Evolutionary conservation across 1,140 invertebrate species (phyloP).

Genomic region (Cotesia typhae): DNA sequence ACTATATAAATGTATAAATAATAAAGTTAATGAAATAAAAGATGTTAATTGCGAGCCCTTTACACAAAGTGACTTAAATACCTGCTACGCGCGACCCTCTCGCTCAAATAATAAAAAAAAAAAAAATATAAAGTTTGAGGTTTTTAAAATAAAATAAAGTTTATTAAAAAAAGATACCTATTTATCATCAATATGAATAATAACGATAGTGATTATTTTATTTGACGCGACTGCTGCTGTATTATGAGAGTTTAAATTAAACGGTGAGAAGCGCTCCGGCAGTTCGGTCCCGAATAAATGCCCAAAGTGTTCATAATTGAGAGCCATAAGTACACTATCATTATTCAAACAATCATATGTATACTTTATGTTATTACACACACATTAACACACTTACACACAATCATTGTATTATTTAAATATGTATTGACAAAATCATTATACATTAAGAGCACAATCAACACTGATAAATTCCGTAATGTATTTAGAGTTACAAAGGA

Average conservation of each 20-base stretch:
- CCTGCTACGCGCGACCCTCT: slow-evolving; percentile 47
- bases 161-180: background rate
- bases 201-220: background rate
- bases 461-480: slow-evolving; percentile 8
- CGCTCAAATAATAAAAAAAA: slow-evolving; percentile 2
- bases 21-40: slow-evolving; percentile 26
- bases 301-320: slow-evolving; percentile 63
- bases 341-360: slow-evolving; percentile 10
- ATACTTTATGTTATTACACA: slow-evolving; percentile 13
- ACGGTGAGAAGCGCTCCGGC: slow-evolving; percentile 41
- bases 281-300: slow-evolving; percentile 55
- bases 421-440: background rate
- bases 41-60: slow-evolving; percentile 26
- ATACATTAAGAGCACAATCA: slow-evolving; percentile 14
- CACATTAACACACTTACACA: background rate
- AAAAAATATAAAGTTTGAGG: slow-evolving; percentile 1
- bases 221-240: background rate
- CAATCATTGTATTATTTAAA: background rate
- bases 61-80: slow-evolving; percentile 50
- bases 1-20: background rate
- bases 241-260: slow-evolving; percentile 1
- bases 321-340: slow-evolving; percentile 43
- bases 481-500: background rate
- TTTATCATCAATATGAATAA: slow-evolving; percentile 5
- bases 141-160: too few relatives aligned